These are phyloP conservation scores for Arremon aurantiirostris DNA, from an alignment of 2,797 vertebrate species.

Conservation along the genomic window DNA sequence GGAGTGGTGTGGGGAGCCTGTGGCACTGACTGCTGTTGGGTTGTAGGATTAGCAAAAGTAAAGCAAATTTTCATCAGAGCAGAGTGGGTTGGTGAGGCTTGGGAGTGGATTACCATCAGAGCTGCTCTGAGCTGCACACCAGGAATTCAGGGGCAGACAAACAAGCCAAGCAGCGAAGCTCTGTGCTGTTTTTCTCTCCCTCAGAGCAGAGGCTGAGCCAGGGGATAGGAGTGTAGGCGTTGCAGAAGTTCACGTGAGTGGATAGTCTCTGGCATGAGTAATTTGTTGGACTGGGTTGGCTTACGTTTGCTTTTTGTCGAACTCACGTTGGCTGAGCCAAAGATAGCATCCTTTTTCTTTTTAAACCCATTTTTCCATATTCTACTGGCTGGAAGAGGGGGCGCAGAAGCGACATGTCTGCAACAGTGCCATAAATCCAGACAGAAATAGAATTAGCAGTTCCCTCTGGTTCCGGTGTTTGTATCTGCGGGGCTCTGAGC, in stretches of 20 bases:
- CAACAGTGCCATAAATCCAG: slow-evolving; percentile 31
- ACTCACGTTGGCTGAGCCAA: neutral
- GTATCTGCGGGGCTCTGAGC: neutral
- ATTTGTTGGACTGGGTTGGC: slow-evolving; percentile 9
- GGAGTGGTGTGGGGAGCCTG: neutral
- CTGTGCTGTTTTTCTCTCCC: slow-evolving; percentile 7
- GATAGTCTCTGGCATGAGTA: slow-evolving; percentile 31
- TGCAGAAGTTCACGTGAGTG: slow-evolving; percentile 40
- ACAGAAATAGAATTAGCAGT: slow-evolving; percentile 39
- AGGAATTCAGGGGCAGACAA: neutral
- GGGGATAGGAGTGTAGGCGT: neutral
- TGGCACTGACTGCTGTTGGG: neutral
- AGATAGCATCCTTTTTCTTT: slow-evolving; percentile 55
- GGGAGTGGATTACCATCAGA: neutral
- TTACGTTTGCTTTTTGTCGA: slow-evolving; percentile 19
- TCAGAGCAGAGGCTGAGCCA: neutral
- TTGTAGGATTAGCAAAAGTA: neutral
- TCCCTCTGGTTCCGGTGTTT: slow-evolving; percentile 16
- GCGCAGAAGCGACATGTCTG: neutral
- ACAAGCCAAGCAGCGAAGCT: neutral
- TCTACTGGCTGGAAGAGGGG: neutral
- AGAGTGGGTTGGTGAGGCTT: neutral
- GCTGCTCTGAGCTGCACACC: slow-evolving; percentile 8
- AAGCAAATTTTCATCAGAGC: neutral
- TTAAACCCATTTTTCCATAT: slow-evolving; percentile 33